phyloP scores from a whole-genome alignment of 2,113 vertebrate species.

The Tupaia tana region DNA sequence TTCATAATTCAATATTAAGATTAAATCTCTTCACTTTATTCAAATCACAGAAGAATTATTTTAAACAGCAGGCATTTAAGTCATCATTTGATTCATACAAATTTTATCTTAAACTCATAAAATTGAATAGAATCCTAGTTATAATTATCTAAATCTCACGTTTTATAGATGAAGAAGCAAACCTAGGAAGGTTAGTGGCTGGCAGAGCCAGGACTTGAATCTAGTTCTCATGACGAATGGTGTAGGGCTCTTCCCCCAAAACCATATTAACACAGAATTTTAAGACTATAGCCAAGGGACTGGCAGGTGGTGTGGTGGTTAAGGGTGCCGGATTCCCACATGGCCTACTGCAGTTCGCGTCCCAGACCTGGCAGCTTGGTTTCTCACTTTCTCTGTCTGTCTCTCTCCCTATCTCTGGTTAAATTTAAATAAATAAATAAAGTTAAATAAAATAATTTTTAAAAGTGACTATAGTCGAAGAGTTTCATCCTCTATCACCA shows the following conservation, averaged over 20 bases:
- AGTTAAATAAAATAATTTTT: too few relatives aligned
- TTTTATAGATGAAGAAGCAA: slow-evolving; percentile 36
- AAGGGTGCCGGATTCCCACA: too few relatives aligned
- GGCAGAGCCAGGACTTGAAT: neutral
- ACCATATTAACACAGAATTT: neutral
- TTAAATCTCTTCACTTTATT: slow-evolving; percentile 25
- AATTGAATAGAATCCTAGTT: neutral
- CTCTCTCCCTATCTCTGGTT: too few relatives aligned
- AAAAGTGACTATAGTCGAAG: neutral
- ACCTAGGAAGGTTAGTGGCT: neutral
- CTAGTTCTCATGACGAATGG: neutral
- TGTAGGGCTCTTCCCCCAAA: neutral
- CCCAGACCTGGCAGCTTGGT: too few relatives aligned
- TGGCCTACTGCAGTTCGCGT: too few relatives aligned
- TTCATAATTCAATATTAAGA: slow-evolving; percentile 3
- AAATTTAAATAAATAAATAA: too few relatives aligned
- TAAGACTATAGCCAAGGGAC: neutral
- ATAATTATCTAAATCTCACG: neutral
- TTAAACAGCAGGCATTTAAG: slow-evolving; percentile 34
- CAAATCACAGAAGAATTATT: neutral
- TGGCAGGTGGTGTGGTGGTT: too few relatives aligned
- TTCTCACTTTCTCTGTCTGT: too few relatives aligned
- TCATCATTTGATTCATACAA: slow-evolving; percentile 26
- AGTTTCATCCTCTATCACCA: neutral
- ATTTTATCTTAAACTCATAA: slow-evolving; percentile 37